Base-by-base conservation (phyloP, 1,140 invertebrate species). In the Heliothis virescens region DNA sequence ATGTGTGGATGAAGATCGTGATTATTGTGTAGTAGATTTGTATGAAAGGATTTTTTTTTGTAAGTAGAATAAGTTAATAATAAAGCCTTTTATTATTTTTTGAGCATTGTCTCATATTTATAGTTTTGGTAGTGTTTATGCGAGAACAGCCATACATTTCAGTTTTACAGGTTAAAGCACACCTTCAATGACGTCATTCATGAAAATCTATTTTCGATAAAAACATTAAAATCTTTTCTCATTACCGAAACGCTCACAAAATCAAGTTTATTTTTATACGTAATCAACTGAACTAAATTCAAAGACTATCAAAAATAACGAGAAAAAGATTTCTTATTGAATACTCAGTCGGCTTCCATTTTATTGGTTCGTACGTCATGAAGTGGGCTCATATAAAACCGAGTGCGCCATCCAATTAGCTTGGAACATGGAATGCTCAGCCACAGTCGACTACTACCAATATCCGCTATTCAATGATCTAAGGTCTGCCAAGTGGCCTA, bases 391-490 rank as follows among this genome's bases (percentile, higher is more conserved):
- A 81, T 85, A 81, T 82, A 82, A 79, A 84, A 78, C 71, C 63
- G 63, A 83, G 81, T 82, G 78, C 80, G 74, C 82, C 79, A 86
- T 87, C 83, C 84, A 87, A 87, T 87, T 87, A 87, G 79, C 71
- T 72, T 57, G 50, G 77, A 79, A 79, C 79, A 79, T 81, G 48
- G 62, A 79, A 80, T 63, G 76, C 67, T 78, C 78, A 79, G 80
- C 60, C 57, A 41, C 12, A 59, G 47, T 52, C 74, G 16, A 73
- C 79, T 65, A 78, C 80, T 78, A 79, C 81, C 84, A 86, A 87
- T 87, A 85, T 87, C 85, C 86, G 83, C 71, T 75, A 81, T 81
- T 86, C 52, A 84, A 87, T 84, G 82, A 84, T 86, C 86, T 86
- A 89, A 87, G 82, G 79, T 79, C 82, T 82, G 86, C 83, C 81